Percentiles rank a stretch among this genome's conserved stretches.
phyloP scores from a whole-genome alignment of 2,888 invertebrate species.

The Drosophila diplacantha region DNA sequence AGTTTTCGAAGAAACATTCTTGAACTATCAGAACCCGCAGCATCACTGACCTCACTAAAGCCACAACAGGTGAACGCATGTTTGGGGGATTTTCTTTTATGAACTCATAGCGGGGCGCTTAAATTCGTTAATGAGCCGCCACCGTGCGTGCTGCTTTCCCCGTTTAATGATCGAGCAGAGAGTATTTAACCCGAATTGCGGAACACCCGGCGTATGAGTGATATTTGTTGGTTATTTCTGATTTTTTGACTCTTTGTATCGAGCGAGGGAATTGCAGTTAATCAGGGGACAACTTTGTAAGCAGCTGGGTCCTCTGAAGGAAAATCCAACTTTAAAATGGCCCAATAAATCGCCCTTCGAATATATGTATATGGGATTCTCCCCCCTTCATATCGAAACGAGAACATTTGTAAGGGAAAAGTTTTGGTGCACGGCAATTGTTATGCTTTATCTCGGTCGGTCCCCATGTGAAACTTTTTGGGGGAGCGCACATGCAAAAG shows the following conservation, averaged over 20 bases:
- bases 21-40: not conserved
- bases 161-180: constrained; percentile 24
- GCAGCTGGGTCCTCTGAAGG: constrained; percentile 46
- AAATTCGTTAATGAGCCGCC: constrained; percentile 38
- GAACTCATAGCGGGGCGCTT: constrained; percentile 24
- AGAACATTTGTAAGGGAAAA: constrained; percentile 54
- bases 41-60: not conserved
- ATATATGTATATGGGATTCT: constrained; percentile 16
- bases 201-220: constrained; percentile 47
- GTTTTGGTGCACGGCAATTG: constrained; percentile 58
- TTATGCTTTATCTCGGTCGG: constrained; percentile 58
- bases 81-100: constrained; percentile 29
- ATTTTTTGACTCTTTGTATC: constrained; percentile 3
- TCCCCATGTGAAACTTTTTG: constrained; percentile 51
- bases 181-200: constrained; percentile 36
- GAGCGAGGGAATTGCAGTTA: constrained; percentile 34
- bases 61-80: constrained; percentile 21
- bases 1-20: not conserved
- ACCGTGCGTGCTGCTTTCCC: constrained; percentile 15
- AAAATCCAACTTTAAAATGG: constrained; percentile 54
- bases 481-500: constrained; percentile 64
- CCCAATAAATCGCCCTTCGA: constrained; percentile 54
- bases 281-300: constrained; percentile 48
- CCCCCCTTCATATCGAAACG: constrained; percentile 33
- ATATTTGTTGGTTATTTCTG: constrained; percentile 38